These are phyloP conservation scores for Psococerastis gibbosa DNA, from an alignment of 2,888 invertebrate species.

Conservation along the genomic window DNA sequence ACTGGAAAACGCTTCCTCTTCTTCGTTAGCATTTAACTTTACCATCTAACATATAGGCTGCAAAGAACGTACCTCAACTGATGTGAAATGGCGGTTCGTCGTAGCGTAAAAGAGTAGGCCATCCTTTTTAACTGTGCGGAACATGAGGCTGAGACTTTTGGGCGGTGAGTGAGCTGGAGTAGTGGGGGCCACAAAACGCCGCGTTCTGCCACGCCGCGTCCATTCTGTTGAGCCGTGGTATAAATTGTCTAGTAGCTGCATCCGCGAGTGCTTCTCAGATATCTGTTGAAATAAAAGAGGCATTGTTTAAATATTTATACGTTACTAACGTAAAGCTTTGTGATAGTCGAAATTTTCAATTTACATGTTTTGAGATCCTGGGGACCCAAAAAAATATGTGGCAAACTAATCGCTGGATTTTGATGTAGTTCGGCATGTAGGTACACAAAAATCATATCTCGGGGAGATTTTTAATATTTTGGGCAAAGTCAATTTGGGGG, in stretches of 20 bases:
- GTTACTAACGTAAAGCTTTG: too few species aligned
- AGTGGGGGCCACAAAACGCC: constrained; percentile 20
- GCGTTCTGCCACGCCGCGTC: constrained; percentile 26
- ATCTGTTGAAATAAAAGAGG: too few species aligned
- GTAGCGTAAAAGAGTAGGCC: constrained; percentile 74
- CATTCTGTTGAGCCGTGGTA: constrained; percentile 56
- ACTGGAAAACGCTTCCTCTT: too few species aligned
- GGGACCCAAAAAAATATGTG: too few species aligned
- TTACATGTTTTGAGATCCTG: too few species aligned
- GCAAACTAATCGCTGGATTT: too few species aligned
- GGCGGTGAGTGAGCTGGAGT: constrained; percentile 28
- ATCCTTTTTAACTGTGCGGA: constrained; percentile 56
- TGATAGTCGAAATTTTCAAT: too few species aligned
- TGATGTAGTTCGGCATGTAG: too few species aligned
- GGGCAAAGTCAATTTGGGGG: too few species aligned
- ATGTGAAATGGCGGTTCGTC: constrained; percentile 71
- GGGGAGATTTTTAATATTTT: too few species aligned
- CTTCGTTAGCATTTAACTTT: background rate
- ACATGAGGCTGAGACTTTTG: constrained; percentile 59
- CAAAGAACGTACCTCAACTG: constrained; percentile 38
- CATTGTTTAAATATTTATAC: too few species aligned
- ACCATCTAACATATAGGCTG: background rate
- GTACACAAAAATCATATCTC: too few species aligned
- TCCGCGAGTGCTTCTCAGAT: constrained; percentile 67
- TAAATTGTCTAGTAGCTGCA: constrained; percentile 64